Conservation (phyloP, 2,113 vertebrate genomes). For the Rhinoptilus africanus region DNA sequence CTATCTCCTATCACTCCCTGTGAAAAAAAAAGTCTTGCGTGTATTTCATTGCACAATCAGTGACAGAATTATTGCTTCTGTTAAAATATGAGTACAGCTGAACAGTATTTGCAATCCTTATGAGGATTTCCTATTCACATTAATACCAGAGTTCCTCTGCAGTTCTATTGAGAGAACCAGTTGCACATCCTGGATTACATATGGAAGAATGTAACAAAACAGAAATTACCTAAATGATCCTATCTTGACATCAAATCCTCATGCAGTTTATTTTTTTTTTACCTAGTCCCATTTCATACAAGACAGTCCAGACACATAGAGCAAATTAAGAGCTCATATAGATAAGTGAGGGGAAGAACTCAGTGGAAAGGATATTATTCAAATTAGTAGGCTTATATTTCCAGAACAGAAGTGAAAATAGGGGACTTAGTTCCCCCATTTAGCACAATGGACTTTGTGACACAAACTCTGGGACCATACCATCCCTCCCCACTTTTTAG, state of each 20-base stretch:
- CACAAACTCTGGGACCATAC: background rate
- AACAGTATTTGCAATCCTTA: background rate
- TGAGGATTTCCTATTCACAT: background rate
- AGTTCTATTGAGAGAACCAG: background rate
- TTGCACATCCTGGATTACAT: conserved; percentile 51
- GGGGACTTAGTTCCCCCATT: background rate
- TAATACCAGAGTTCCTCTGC: background rate
- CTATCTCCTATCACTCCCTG: background rate
- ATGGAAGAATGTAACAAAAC: conserved; percentile 47
- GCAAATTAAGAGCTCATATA: background rate
- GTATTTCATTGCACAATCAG: background rate
- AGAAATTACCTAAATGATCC: conserved; percentile 25
- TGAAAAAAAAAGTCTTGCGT: background rate
- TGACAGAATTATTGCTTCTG: background rate
- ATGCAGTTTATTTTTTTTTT: conserved; percentile 35
- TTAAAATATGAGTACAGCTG: background rate
- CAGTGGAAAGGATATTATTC: background rate
- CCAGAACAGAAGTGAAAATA: background rate
- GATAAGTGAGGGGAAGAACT: background rate
- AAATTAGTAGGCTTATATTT: background rate
- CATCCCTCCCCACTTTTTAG: background rate
- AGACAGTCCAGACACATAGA: background rate
- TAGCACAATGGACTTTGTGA: background rate
- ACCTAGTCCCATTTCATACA: background rate
- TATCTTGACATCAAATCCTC: background rate